These are phyloP conservation scores for Epinotia ramella DNA, from an alignment of 2,888 invertebrate genomes.

Conservation along the genomic window DNA sequence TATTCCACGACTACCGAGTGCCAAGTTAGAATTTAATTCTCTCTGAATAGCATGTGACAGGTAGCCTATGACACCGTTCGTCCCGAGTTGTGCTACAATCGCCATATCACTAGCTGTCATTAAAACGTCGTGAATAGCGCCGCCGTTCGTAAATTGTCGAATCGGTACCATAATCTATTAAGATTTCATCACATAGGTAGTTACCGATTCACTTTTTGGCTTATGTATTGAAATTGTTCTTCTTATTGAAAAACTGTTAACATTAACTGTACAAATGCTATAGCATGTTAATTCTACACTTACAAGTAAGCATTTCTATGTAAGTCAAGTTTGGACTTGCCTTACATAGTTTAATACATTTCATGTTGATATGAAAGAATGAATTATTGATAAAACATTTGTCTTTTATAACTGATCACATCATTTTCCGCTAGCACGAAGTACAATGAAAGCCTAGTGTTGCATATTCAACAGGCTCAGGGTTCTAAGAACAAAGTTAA, in stretches of 20 bases:
- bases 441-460: slow-evolving; percentile 26
- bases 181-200: slow-evolving; percentile 24
- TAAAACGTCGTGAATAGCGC: not conserved
- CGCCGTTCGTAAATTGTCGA: slow-evolving; percentile 40
- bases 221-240: slow-evolving; percentile 8
- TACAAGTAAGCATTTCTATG: slow-evolving; percentile 27
- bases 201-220: slow-evolving; percentile 2
- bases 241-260: slow-evolving; percentile 15
- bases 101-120: not conserved
- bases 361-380: slow-evolving; percentile 41
- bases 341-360: slow-evolving; percentile 20
- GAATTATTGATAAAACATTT: slow-evolving; percentile 21
- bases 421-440: slow-evolving; percentile 8
- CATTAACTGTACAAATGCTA: slow-evolving; percentile 40
- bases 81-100: not conserved
- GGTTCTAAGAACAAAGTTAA: slow-evolving; percentile 25
- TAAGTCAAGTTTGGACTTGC: slow-evolving; percentile 35
- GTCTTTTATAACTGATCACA: slow-evolving; percentile 30
- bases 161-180: slow-evolving; percentile 10
- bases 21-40: not conserved
- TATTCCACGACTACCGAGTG: not conserved
- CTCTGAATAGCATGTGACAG: not conserved
- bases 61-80: not conserved
- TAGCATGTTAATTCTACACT: slow-evolving; percentile 22
- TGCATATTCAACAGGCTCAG: slow-evolving; percentile 34